These are phyloP conservation scores for Steinernema hermaphroditum DNA, from an alignment of 2,888 invertebrate species.

Conservation along the genomic window DNA sequence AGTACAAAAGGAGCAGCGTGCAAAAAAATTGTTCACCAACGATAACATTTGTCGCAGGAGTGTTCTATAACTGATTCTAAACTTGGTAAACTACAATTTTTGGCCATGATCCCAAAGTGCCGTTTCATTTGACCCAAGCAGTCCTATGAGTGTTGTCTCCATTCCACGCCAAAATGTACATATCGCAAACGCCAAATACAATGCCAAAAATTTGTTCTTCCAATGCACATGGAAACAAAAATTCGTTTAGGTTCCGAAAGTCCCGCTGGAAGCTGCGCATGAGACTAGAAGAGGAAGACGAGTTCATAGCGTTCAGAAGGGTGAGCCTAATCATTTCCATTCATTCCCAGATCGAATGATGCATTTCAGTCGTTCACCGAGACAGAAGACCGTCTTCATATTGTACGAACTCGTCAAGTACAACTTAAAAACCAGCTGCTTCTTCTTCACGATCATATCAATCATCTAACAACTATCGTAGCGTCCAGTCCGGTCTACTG, in stretches of 20 bases:
- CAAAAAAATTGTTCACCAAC: no score
- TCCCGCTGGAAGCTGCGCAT: conserved; percentile 56
- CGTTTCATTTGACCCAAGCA: neutral
- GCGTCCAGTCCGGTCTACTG: neutral
- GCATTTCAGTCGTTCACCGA: conserved; percentile 59
- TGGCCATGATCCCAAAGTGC: no score
- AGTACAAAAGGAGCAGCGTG: no score
- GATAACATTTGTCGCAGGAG: no score
- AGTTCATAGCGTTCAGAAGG: conserved; percentile 56
- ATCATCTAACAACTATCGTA: neutral
- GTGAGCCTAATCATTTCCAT: conserved; percentile 32
- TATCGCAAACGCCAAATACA: no score
- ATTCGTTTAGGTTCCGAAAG: conserved; percentile 52
- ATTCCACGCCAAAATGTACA: no score
- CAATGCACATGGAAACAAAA: no score
- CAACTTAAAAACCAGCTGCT: conserved; percentile 49
- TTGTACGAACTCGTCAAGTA: conserved; percentile 49
- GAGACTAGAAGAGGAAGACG: conserved; percentile 61
- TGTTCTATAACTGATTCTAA: no score
- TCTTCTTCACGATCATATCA: conserved; percentile 48
- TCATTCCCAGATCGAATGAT: neutral
- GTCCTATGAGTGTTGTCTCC: neutral
- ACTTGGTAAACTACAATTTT: no score
- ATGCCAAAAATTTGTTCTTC: neutral
- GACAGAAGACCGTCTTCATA: conserved; percentile 58